phyloP scores from a whole-genome alignment of 2,113 vertebrate genomes.

The Anseranas semipalmata region DNA sequence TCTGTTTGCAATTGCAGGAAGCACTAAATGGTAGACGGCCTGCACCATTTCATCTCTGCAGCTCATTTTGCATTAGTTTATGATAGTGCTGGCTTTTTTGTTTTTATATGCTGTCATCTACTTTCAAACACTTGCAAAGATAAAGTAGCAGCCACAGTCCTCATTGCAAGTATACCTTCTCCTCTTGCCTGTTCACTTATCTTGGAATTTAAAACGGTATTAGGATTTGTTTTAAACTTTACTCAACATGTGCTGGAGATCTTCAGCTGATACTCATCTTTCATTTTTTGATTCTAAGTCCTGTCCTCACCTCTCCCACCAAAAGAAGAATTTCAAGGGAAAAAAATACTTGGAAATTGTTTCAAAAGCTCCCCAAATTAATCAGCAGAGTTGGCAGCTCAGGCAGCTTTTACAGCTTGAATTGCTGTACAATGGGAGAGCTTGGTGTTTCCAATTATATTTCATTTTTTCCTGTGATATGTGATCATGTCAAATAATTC shows the following conservation, averaged over 20 bases:
- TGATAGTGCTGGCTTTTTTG: conserved; percentile 14
- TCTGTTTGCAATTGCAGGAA: not conserved
- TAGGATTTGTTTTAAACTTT: conserved; percentile 11
- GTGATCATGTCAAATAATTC: not conserved
- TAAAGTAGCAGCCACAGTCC: conserved; percentile 5
- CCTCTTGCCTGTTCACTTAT: conserved; percentile 12
- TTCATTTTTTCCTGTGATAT: not conserved
- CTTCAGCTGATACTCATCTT: not conserved
- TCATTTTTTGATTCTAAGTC: not conserved
- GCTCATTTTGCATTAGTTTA: conserved; percentile 28
- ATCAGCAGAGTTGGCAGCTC: not conserved
- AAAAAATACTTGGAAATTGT: not conserved
- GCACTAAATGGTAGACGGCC: not conserved
- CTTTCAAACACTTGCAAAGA: conserved; percentile 34
- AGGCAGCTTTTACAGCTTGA: not conserved
- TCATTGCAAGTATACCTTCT: not conserved
- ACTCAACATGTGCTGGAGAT: not conserved
- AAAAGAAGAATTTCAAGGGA: not conserved
- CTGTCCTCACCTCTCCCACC: not conserved
- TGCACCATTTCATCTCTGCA: conserved; percentile 11
- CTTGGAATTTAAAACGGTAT: conserved; percentile 7
- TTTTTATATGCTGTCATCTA: conserved; percentile 28
- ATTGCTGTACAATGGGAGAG: not conserved
- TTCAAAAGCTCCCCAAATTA: not conserved
- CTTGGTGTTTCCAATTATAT: not conserved